Evolutionary conservation across 1,140 invertebrate genomes (phyloP).

Genomic region (Centruroides sculpturatus): DNA sequence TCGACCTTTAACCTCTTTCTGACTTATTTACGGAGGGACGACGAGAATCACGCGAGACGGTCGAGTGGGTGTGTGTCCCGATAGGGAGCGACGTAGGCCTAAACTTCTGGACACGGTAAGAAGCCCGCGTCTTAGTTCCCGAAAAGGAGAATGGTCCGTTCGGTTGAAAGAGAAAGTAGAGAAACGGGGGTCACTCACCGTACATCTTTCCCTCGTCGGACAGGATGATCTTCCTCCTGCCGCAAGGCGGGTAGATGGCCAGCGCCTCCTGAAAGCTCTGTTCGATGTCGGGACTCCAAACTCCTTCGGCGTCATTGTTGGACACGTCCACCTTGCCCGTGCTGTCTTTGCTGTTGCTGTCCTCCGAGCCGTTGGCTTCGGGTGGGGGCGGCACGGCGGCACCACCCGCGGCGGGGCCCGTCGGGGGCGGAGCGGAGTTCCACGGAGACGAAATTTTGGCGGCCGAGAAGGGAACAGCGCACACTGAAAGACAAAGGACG

Average conservation of each 20-base stretch:
- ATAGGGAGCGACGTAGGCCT: too few species aligned
- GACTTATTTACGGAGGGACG: too few species aligned
- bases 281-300: slow-evolving; percentile 99
- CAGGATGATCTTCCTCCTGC: slow-evolving; percentile 95
- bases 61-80: too few species aligned
- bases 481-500: too few species aligned
- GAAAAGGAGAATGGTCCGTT: too few species aligned
- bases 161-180: too few species aligned
- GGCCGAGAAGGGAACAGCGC: not conserved
- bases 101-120: not conserved
- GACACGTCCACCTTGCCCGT: slow-evolving; percentile 43
- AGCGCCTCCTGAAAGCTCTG: slow-evolving; percentile 99
- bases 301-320: slow-evolving; percentile 93
- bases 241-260: slow-evolving; percentile 98
- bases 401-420: slow-evolving; percentile 27
- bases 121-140: not conserved
- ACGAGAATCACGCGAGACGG: too few species aligned
- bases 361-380: slow-evolving; percentile 21
- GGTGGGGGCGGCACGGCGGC: slow-evolving; percentile 3
- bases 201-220: slow-evolving; percentile 99
- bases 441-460: slow-evolving; percentile 70
- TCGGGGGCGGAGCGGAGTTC: slow-evolving; percentile 49
- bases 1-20: too few species aligned
- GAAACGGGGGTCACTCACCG: slow-evolving; percentile 51
- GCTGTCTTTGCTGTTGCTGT: slow-evolving; percentile 14